Evolutionary conservation across 2,113 vertebrate genomes (phyloP).

Genomic region (Ariopsis seemanni): DNA sequence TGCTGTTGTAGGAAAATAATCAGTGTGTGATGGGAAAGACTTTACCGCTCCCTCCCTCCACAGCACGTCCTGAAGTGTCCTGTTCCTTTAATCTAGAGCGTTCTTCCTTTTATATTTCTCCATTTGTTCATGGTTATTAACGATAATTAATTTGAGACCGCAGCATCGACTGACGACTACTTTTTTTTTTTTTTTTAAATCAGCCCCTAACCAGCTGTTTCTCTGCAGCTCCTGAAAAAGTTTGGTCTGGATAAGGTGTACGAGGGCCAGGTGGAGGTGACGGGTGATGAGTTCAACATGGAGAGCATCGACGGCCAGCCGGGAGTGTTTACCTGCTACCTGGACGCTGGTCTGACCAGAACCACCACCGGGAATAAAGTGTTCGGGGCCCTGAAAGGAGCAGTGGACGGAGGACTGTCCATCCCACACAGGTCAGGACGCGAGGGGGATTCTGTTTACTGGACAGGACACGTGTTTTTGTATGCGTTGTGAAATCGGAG

Average conservation of each 20-base stretch:
- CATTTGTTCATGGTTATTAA: neutral
- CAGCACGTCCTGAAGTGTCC: too few species aligned
- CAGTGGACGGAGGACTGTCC: slow-evolving; percentile 96
- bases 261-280: slow-evolving; percentile 95
- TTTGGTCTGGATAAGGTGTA: slow-evolving; percentile 97
- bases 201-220: slow-evolving; percentile 3
- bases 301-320: slow-evolving; percentile 97
- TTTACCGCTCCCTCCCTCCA: too few species aligned
- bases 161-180: neutral
- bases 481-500: neutral
- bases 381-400: slow-evolving; percentile 96
- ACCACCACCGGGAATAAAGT: slow-evolving; percentile 99
- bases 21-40: neutral
- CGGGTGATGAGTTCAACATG: slow-evolving; percentile 96
- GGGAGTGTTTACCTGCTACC: slow-evolving; percentile 93
- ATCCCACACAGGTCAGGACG: slow-evolving; percentile 94
- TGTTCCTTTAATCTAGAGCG: neutral
- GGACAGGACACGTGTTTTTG: neutral
- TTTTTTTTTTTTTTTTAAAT: too few species aligned
- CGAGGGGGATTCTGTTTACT: neutral
- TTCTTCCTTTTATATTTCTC: neutral
- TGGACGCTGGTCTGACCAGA: slow-evolving; percentile 95
- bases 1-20: neutral
- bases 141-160: neutral
- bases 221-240: slow-evolving; percentile 88